Conservation (phyloP, 2,113 vertebrate species). For the Hassar affinis region DNA sequence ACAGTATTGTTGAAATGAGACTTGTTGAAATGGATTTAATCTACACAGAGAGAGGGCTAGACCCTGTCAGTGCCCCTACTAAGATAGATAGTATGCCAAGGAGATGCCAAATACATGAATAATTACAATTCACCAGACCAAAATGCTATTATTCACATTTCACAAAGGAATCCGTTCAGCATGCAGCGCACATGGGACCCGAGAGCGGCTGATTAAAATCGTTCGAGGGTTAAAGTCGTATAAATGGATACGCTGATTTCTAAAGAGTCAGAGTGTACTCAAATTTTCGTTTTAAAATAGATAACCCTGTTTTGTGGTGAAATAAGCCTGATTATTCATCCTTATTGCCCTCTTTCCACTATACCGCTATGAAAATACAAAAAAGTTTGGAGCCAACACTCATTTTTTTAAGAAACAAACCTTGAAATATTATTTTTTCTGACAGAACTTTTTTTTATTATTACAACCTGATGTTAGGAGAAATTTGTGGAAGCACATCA, state of each 20-base stretch:
- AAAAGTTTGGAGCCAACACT: not conserved
- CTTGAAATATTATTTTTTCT: not conserved
- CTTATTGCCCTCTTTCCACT: not conserved
- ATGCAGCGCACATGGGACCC: not conserved
- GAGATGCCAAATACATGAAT: conserved; percentile 29
- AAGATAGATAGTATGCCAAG: conserved; percentile 3
- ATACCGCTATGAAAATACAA: not conserved
- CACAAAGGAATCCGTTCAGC: not conserved
- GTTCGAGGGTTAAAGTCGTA: not conserved
- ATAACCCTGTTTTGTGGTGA: not conserved
- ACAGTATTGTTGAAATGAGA: not conserved
- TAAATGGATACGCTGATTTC: not conserved
- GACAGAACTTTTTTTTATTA: not conserved
- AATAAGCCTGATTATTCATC: not conserved
- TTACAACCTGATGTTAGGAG: not conserved
- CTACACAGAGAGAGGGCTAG: not conserved
- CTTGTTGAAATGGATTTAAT: not conserved
- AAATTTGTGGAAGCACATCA: not conserved
- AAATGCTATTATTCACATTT: conserved; percentile 33
- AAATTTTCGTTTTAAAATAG: not conserved
- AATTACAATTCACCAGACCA: conserved; percentile 8
- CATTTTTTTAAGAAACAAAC: not conserved
- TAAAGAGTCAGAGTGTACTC: not conserved
- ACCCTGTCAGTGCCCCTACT: not conserved
- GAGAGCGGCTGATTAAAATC: conserved; percentile 3